Base-by-base conservation (phyloP, 2,113 vertebrate genomes). In the Phasianus colchicus region DNA sequence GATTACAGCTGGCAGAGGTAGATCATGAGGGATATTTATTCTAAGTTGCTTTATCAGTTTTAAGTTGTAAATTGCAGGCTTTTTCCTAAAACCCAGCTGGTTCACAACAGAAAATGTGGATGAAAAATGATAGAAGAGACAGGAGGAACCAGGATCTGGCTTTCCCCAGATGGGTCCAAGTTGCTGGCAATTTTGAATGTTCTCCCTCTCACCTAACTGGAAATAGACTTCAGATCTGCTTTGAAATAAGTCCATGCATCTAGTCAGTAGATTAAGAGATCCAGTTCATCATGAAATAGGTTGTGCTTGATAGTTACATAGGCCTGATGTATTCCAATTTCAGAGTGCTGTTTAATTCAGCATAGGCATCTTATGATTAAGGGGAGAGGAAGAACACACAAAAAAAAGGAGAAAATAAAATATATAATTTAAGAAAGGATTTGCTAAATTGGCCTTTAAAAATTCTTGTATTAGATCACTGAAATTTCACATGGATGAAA, bases 81-180 rank as follows among this genome's bases (percentile, higher is more conserved):
- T 4, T 50, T 55, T 81, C 71, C 40, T 52, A 76, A 70, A 92
- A 7, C 8, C 15, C 11, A 3, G 6, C 5, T 65, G 6, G 13
- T 29, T 25, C 5, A 36, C 2, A 2, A 38, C 9, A 50, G 9
- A 48, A 82, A 58, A 20, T 2, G 1, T 58, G 38, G 34, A 55
- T 29, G 29, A 42, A 50, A 89, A 88, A 29, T 13, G 13, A 43
- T 47, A 12, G n/a, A 71, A 67, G 3, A 6, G 2, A 1, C n/a
- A 21, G 0, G 0, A 1, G 1, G 4, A 19, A 61, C 11, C 8
- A 8, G 21, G 36, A 65, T 4, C 10, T 57, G 25, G 0, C 38
- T 43, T 34, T 66, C 10, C 16, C 5, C 48, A 63, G 57, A 32
- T 16, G 3, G 7, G 2, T 34, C 9, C 58, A 65, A 36, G 25